These are phyloP conservation scores for Ophioninae sp. DNA, from an alignment of 2,888 invertebrate species.

Conservation along the genomic window DNA sequence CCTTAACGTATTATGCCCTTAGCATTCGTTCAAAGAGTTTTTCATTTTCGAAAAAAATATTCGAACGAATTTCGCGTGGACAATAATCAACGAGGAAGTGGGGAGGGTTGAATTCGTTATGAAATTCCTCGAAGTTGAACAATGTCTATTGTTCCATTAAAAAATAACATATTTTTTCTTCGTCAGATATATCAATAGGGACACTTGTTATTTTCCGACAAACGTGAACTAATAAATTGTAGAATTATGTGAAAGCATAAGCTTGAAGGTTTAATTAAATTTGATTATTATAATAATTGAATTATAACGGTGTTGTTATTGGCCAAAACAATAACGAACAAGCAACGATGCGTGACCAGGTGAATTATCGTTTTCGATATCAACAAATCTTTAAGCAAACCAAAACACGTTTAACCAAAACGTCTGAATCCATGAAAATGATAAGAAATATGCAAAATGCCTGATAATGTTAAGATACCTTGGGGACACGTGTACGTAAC, in stretches of 20 bases:
- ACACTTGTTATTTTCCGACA: not conserved
- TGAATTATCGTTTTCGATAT: too few species aligned
- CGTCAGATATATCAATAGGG: not conserved
- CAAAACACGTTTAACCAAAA: too few species aligned
- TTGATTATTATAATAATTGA: not conserved
- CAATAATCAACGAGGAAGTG: not conserved
- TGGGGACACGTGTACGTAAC: too few species aligned
- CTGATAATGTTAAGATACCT: too few species aligned
- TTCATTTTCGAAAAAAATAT: not conserved
- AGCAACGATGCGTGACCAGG: too few species aligned
- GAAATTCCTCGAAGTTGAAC: not conserved
- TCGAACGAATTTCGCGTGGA: not conserved
- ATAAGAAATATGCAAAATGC: too few species aligned
- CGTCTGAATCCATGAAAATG: too few species aligned
- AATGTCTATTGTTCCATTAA: not conserved
- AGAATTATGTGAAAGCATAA: not conserved
- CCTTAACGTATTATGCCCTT: not conserved
- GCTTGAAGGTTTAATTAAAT: not conserved
- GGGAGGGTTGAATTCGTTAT: not conserved
- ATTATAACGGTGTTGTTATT: too few species aligned
- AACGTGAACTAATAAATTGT: not conserved
- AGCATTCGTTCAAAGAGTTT: not conserved
- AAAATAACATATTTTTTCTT: not conserved
- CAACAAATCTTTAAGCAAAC: too few species aligned
- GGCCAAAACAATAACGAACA: too few species aligned